Base-by-base conservation (phyloP, 2,797 vertebrate genomes). In the Bovichtus diacanthus region DNA sequence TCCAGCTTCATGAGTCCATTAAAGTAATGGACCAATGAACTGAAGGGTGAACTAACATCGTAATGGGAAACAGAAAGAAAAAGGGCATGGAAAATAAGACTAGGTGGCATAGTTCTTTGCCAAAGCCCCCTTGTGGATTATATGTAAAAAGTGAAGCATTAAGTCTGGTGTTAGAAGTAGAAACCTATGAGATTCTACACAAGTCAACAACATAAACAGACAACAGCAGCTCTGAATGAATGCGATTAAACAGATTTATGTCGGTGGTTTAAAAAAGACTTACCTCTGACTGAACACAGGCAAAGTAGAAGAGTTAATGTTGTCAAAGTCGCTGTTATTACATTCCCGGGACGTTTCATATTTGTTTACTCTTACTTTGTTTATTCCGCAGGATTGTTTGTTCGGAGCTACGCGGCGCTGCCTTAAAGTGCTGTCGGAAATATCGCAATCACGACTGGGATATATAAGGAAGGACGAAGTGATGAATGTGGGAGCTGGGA, bases 251-350 rank as follows among this genome's bases (percentile, higher is more conserved):
- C 12, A 15, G 39, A 62, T 72, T 39, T 23, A 59, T 64, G 38
- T 68, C 10, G 38, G 3, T 31, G 38, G 10, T 56, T 65, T 27
- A 13, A 34, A 49, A 29, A 39, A 0, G 18, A 85, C 93, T 92
- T 87, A 94, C 94, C 94, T 87, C 74, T 86, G 54, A 91, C 90
- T 63, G 87, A 85, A 68, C 18, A 64, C 65, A 91, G 41, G 38
- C 71, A 85, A 43, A 88, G 39, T 0, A 94, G 46, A 19, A 93
- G 64, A 58, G 68, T 36, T 12, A 78, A 72, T 21, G 78, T 6
- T 23, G 78, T 53, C 38, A 85, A 9, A 65, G 51, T 59, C 39
- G 60, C 58, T 44, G 76, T 54, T 6, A 19, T 51, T 18, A 80
- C 34, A 44, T 61, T 69, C 34, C 85, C 76, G 8, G 58, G 23